Evolutionary conservation across 2,797 vertebrate genomes (phyloP).

Genomic region (Enteromius unitaeniatus): DNA sequence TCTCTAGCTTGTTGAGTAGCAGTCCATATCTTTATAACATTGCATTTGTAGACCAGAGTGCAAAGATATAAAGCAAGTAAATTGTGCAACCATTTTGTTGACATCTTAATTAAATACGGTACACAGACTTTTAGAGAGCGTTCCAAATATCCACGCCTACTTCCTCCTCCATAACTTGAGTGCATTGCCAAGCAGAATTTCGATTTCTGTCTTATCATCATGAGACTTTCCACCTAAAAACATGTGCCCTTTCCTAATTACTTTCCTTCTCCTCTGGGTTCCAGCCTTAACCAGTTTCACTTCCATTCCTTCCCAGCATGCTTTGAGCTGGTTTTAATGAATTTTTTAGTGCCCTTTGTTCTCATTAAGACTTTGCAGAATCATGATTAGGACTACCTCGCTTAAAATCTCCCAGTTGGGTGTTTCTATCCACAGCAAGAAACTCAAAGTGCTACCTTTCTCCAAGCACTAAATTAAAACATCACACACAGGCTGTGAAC

Average conservation of each 20-base stretch:
- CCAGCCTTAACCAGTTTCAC: constrained; percentile 41
- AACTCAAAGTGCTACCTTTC: constrained; percentile 64
- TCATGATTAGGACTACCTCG: constrained; percentile 73
- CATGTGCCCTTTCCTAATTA: constrained; percentile 59
- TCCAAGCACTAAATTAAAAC: constrained; percentile 73
- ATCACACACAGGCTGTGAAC: constrained; percentile 62
- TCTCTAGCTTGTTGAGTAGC: not conserved
- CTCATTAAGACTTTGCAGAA: constrained; percentile 73
- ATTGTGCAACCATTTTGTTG: not conserved
- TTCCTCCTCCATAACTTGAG: not conserved
- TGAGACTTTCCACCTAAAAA: constrained; percentile 51
- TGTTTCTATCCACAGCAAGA: constrained; percentile 48
- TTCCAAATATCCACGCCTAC: not conserved
- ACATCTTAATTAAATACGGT: constrained; percentile 1
- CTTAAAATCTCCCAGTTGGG: constrained; percentile 53
- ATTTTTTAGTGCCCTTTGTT: constrained; percentile 82
- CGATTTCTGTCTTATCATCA: constrained; percentile 9
- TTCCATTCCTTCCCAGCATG: constrained; percentile 59
- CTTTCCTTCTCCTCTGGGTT: constrained; percentile 55
- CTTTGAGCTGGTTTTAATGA: constrained; percentile 80
- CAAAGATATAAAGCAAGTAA: not conserved
- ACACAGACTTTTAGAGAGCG: not conserved
- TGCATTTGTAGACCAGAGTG: not conserved
- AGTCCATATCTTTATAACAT: not conserved
- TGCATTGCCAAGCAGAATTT: constrained; percentile 27